Evolutionary conservation across 2,888 invertebrate species (phyloP).

Genomic region (Escarpia spicata): DNA sequence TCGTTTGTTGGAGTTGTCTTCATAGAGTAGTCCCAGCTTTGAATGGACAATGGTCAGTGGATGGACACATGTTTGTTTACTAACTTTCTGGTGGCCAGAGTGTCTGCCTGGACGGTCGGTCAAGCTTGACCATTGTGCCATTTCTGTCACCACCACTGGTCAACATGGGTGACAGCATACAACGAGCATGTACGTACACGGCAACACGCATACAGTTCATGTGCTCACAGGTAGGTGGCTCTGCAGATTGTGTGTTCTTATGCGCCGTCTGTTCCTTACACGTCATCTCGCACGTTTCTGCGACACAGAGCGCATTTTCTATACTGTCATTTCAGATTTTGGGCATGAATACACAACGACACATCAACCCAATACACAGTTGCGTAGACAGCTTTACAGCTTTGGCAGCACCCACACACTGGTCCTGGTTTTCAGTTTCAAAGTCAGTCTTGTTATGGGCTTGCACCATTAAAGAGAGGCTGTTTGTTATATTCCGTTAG

Average conservation of each 20-base stretch:
- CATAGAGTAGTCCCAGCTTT: background rate
- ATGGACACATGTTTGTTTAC: constrained; percentile 13
- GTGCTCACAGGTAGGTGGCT: background rate
- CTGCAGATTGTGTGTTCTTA: background rate
- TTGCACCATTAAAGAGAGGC: no score
- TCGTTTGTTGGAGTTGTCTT: background rate
- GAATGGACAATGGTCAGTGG: background rate
- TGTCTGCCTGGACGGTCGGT: background rate
- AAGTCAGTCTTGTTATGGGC: background rate
- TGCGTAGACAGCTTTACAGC: background rate
- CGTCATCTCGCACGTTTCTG: background rate
- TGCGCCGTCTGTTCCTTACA: background rate
- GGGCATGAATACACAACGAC: background rate
- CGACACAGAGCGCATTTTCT: background rate
- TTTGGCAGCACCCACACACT: background rate
- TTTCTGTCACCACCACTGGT: background rate
- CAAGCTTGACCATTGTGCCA: background rate
- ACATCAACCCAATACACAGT: background rate
- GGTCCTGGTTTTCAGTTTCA: background rate
- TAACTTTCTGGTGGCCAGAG: background rate
- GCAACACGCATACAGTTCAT: background rate
- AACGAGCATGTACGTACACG: background rate
- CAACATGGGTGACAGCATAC: background rate
- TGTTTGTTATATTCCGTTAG: no score
- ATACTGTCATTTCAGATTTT: background rate